Evolutionary conservation across 2,888 invertebrate species (phyloP).

Genomic region (Rotaria sp.): DNA sequence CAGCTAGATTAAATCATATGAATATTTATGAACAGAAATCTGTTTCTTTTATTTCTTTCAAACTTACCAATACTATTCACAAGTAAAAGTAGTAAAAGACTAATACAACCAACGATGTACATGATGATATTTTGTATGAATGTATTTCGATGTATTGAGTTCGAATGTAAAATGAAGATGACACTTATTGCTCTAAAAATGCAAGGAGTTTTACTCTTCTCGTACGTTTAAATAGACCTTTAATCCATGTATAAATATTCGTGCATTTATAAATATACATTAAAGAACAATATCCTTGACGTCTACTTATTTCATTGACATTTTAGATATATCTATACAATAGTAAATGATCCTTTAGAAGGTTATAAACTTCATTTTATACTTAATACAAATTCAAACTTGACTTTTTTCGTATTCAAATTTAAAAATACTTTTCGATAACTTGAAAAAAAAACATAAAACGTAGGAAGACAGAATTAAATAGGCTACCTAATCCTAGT

Average conservation of each 20-base stretch:
- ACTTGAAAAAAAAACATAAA: background rate
- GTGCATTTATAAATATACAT: background rate
- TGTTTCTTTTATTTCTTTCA: background rate
- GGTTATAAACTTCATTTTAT: background rate
- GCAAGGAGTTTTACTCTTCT: background rate
- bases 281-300: background rate
- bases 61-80: background rate
- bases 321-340: background rate
- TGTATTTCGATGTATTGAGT: background rate
- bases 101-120: background rate
- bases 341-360: background rate
- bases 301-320: background rate
- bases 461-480: background rate
- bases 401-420: conserved; percentile 13
- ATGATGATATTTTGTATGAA: background rate
- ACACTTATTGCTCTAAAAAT: background rate
- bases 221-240: background rate
- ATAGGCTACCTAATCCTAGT: background rate
- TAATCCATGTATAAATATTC: background rate
- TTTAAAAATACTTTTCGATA: background rate
- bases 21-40: background rate
- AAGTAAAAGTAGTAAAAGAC: background rate
- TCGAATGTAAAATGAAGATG: background rate
- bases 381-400: background rate
- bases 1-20: background rate